Base-by-base conservation (phyloP, 2,888 invertebrate species). In the Hymenopus coronatus region DNA sequence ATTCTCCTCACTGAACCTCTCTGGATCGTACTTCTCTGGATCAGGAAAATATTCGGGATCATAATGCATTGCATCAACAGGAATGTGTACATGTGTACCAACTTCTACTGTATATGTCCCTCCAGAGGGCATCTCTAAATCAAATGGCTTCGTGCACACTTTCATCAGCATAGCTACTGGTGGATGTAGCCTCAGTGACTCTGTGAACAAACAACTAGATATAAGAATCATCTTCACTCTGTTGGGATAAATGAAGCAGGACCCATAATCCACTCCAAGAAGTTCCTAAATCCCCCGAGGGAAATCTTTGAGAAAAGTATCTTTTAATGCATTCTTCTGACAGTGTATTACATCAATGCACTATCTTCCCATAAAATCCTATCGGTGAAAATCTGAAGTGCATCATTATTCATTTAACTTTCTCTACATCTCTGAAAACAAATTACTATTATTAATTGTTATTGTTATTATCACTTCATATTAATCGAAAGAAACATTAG, bases 21-120 rank as follows among this genome's bases (percentile, higher is more conserved):
- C 93, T 1, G 94, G 94, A 90, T 94, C 92, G 90, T 94, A 94
- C 90, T 91, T 92, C 82, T 93, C 92, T 2, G 94, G 94, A 88
- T 94, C 92, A 3, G 93, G 92, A 90, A 91, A 94, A 91, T 92
- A 93, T 82, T 92, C 91, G 0, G 92, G 92, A 91, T 94, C 93
- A 87, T 92, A 92, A 89, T 94, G 94, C 20, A 94, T 81, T 0
- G 92, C 92, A 3, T 90, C 90, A 88, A 93, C 91, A 0, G 93
- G 92, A 28, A 94, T 92, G 3, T 91, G 89, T 0, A 93, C 90
- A 0, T 92, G 91, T 15, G 92, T 92, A 3, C 93, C 93, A 89
- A 93, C 92, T 84, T 92, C 91, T 7, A 93, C 70, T 0, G 91
- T 87, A 6, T 92, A 25, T 28, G 27, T 30, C 27, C 70, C 84